Evolutionary conservation across 2,797 vertebrate genomes (phyloP), one percentile per base, ranked within the genome.

Genomic region (Ispidina lecontei): DNA sequence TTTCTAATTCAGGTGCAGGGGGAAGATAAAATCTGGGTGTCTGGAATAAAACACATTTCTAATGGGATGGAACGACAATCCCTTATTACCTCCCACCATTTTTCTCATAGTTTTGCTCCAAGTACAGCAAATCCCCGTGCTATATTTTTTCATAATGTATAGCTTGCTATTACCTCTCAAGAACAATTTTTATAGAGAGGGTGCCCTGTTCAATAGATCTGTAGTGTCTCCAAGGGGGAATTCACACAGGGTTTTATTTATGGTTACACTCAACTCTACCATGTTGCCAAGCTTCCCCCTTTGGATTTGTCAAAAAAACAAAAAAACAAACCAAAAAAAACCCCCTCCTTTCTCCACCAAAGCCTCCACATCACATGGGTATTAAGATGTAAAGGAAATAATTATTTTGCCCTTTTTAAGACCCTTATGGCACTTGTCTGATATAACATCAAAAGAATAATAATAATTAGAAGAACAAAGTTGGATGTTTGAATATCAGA

Each of bases 171-270:
- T 96, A 96, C 95, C 95, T 91, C 95, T 96, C 96, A 91, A 92
- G 94, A 93, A 96, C 96, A 94, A 96, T 96, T 95, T 96, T 94
- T 96, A 95, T 95, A 95, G 96, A 96, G 91, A 96, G 95, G 95
- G 96, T 96, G 96, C 95, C 96, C 94, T 90, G 94, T 95, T 96
- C 96, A 96, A 96, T 92, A 93, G 95, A 94, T 96, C 96, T 95
- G 93, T 91, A 90, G 95, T 94, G 93, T 95, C 96, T 96, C 96
- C 94, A 88, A 94, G 91, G 95, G 94, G 96, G 96, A 96, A 96
- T 96, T 96, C 96, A 91, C 92, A 94, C 88, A 73, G 94, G 93
- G 91, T 92, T 93, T 95, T 96, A 95, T 96, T 96, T 96, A 96
- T 94, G 94, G 95, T 92, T 92, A 92, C 95, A 91, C 93, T 95